These are phyloP conservation scores for Phyllotis vaccarum DNA, from an alignment of 2,797 vertebrate species.

Conservation along the genomic window DNA sequence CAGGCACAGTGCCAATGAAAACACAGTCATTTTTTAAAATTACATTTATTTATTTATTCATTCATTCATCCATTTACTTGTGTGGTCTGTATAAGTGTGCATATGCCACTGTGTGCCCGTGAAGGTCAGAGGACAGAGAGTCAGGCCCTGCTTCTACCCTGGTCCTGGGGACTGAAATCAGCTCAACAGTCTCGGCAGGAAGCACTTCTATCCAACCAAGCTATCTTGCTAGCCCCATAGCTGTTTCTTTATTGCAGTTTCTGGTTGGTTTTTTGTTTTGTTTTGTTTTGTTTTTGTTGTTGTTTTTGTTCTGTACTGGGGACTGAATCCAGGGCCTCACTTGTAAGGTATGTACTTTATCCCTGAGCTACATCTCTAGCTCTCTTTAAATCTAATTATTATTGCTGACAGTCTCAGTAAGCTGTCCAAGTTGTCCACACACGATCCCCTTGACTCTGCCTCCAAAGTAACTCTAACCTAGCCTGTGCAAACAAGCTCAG, in stretches of 20 bases:
- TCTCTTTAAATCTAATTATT: neutral
- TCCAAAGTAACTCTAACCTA: neutral
- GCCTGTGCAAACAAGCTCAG: neutral
- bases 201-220: neutral
- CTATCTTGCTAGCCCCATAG: too few species aligned
- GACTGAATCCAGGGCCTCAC: neutral
- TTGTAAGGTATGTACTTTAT: neutral
- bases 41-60: too few species aligned
- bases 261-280: too few species aligned
- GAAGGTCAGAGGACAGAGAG: neutral
- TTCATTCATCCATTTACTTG: neutral
- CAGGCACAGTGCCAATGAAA: neutral
- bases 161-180: neutral
- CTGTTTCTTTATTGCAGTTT: too few species aligned
- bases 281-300: neutral
- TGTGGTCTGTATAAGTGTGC: neutral
- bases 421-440: neutral
- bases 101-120: neutral
- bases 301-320: neutral
- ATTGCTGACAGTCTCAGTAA: neutral
- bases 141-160: neutral
- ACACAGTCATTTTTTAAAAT: neutral
- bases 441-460: neutral
- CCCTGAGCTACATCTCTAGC: neutral
- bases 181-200: neutral